Evolutionary conservation across 2,888 invertebrate genomes (phyloP), one percentile per base, ranked within the genome.

Genomic region (Teinopalpus imperialis): DNA sequence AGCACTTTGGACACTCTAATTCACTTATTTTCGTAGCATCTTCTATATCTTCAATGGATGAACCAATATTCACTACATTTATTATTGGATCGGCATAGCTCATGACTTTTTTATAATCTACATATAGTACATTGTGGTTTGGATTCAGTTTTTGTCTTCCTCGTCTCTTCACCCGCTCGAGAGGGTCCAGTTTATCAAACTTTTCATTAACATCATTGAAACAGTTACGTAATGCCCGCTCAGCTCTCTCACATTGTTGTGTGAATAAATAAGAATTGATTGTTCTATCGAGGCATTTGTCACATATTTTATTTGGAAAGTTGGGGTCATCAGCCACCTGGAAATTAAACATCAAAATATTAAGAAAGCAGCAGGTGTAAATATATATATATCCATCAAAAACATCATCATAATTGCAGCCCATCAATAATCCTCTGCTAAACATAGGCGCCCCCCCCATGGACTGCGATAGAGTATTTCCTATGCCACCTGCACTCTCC

Each of bases 161-260:
- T 9, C 85, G 52, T 54, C 68, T 81, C 27, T 73, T 81, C 0
- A 64, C 56, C 3, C 56, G 55, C 26, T 79, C 78, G 9, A 86
- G 6, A 0, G 86, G 74, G 43, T 88, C 87, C 1, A 87, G 56
- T 41, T 81, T 86, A 1, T 67, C 61, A n/a, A 78, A 48, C 51
- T 86, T 86, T 0, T 75, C 74, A n/a, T 73, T 63, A 20, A 87
- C 72, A 34, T 88, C 85, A 27, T 79, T 74, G 3, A 87, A 77
- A 42, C 77, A 88, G 56, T 87, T 83, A 0, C 61, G 57, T 23
- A 88, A 46, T 0, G 87, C 85, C 35, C 86, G 49, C 24, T 79
- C 82, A 0, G 83, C 58, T 47, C 65, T 64, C 27, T 87, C 83
- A 44, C 85, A 86, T 30, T 86, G 85, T 39, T 88, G 87, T 0